These are phyloP conservation scores for Chamaea fasciata DNA, from an alignment of 2,113 vertebrate species.

Conservation along the genomic window DNA sequence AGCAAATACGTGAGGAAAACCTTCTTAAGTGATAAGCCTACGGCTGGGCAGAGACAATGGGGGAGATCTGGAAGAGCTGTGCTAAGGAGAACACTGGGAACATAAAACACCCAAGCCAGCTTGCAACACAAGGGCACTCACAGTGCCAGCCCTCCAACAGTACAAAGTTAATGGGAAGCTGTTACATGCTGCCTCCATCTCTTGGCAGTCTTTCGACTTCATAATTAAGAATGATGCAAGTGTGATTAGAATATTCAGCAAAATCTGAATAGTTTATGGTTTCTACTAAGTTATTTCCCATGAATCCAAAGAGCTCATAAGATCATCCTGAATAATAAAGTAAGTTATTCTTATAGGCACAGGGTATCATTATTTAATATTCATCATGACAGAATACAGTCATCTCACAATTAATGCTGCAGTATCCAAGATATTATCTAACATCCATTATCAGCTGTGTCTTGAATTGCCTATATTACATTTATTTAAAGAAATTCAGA, in stretches of 20 bases:
- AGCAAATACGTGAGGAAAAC: not conserved
- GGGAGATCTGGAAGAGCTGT: not conserved
- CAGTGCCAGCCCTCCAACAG: not conserved
- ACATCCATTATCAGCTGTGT: constrained; percentile 6
- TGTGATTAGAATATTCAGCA: constrained; percentile 40
- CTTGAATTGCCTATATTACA: not conserved
- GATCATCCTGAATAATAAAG: constrained; percentile 37
- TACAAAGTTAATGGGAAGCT: not conserved
- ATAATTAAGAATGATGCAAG: not conserved
- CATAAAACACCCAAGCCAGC: not conserved
- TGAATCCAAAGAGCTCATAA: constrained; percentile 10
- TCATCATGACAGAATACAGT: not conserved
- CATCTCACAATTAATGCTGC: constrained; percentile 31
- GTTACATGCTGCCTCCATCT: not conserved
- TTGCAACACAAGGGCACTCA: not conserved
- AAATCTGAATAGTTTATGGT: constrained; percentile 31
- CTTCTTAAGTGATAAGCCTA: not conserved
- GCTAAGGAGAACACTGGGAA: not conserved
- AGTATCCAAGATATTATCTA: constrained; percentile 15
- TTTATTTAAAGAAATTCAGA: constrained; percentile 36
- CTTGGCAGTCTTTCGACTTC: not conserved
- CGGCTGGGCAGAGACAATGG: not conserved
- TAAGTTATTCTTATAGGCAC: constrained; percentile 39
- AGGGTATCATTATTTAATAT: constrained; percentile 50
- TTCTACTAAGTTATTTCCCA: constrained; percentile 12